Evolutionary conservation across 1,140 invertebrate genomes (phyloP), one percentile per base, ranked within the genome.

Genomic region (Metopolophium dirhodum): DNA sequence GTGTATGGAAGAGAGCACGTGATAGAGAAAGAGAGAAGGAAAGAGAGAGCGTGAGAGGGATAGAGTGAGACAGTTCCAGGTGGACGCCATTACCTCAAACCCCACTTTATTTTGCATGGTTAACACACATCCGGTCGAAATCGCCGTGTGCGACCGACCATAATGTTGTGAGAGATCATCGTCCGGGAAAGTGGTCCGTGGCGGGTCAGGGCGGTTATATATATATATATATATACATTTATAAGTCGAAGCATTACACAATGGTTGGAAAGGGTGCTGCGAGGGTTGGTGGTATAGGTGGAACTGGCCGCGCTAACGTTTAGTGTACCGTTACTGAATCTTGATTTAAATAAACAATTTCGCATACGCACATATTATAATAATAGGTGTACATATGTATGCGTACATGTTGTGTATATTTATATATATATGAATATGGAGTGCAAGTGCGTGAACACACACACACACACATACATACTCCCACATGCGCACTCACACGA

Each of bases 281-380:
- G 9, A 26, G 18, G 41, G 41, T 86, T 4, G 41, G 26, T n/a
- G 61, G 61, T 54, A 51, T 30, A n/a, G 61, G 14, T n/a, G 61
- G n/a, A 86, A 30, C 37, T 26, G 37, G 23, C 6, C 83, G 9
- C 20, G 26, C 45, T 87, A 87, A 87, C 85, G 85, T 87, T 87
- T 49, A 87, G 30, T 22, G 45, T 49, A 49, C 45, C 85, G 23
- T 45, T n/a, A 26, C 30, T 87, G 85, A 49, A 87, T 87, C 85
- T 87, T 87, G 85, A 87, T 87, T 87, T 49, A 87, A 87, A 87
- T 49, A 87, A 87, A 87, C 85, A 87, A 87, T 49, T 49, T n/a
- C 85, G 18, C 26, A 30, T 87, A 87, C 82, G 82, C 22, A 41
- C 35, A 41, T 83, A 83, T 41, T 83, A 83, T 83, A 41, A 83